Conservation (phyloP, 2,888 invertebrate genomes). For the Sepioteuthis lessoniana region DNA sequence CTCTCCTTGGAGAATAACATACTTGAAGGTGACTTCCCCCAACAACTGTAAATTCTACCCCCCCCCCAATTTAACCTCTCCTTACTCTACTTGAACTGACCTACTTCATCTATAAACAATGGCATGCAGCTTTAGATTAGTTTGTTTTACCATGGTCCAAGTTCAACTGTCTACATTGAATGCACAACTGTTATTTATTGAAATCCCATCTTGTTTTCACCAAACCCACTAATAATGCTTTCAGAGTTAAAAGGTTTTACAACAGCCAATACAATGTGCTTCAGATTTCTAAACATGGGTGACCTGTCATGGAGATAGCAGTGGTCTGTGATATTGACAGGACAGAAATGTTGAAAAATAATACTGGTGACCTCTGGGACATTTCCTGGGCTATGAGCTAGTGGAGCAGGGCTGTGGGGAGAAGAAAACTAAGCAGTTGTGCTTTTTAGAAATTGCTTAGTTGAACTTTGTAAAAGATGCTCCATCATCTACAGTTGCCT, state of each 20-base stretch:
- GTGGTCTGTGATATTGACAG: not conserved
- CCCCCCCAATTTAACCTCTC: not conserved
- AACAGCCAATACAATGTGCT: not conserved
- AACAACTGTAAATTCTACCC: not conserved
- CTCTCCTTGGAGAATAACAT: not conserved
- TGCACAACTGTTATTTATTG: not conserved
- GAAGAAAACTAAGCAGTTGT: not conserved
- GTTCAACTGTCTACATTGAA: not conserved
- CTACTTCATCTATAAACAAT: conserved; percentile 2
- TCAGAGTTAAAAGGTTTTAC: not conserved
- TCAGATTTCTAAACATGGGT: not conserved
- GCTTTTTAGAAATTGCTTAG: not conserved
- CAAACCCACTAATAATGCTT: not conserved
- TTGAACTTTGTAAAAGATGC: not conserved
- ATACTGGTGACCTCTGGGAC: not conserved
- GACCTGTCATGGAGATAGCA: not conserved
- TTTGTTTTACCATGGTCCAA: not conserved
- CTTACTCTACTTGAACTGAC: not conserved
- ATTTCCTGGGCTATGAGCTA: not conserved
- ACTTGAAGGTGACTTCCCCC: not conserved
- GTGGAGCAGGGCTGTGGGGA: not conserved
- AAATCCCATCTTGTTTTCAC: not conserved
- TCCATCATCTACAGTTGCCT: not conserved
- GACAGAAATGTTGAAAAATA: not conserved
- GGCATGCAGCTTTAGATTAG: not conserved